Conservation (phyloP, 2,113 vertebrate species). For the Ictalurus furcatus region DNA sequence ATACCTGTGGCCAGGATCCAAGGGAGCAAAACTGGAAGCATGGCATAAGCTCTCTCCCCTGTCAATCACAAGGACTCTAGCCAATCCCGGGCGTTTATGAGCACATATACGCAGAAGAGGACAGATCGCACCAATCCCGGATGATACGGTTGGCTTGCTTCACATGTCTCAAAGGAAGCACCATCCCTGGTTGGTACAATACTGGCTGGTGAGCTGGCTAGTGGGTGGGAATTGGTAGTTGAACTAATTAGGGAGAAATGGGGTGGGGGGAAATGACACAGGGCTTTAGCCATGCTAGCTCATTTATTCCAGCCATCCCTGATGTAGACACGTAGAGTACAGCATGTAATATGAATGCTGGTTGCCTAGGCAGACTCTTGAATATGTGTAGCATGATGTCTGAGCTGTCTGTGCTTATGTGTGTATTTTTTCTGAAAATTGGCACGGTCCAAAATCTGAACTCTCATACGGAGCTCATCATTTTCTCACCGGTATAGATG, state of each 20-base stretch:
- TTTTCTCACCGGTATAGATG: conserved; percentile 14
- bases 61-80: background rate
- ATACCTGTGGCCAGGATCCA: background rate
- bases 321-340: background rate
- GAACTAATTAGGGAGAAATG: background rate
- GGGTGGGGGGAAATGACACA: background rate
- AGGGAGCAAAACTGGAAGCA: background rate
- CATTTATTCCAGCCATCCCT: background rate
- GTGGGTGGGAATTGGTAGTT: background rate
- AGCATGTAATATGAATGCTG: background rate
- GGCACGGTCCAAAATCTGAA: background rate
- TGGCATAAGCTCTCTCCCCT: background rate
- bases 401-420: background rate
- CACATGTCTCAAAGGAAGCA: background rate
- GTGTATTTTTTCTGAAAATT: background rate
- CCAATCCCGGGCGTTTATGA: background rate
- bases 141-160: background rate
- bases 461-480: conserved; percentile 33
- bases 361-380: background rate
- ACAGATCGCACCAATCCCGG: background rate
- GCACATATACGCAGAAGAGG: background rate
- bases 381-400: background rate
- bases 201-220: background rate
- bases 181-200: background rate
- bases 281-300: background rate